These are phyloP conservation scores for Enteromius paludinosus DNA, from an alignment of 2,797 vertebrate species.

Conservation along the genomic window DNA sequence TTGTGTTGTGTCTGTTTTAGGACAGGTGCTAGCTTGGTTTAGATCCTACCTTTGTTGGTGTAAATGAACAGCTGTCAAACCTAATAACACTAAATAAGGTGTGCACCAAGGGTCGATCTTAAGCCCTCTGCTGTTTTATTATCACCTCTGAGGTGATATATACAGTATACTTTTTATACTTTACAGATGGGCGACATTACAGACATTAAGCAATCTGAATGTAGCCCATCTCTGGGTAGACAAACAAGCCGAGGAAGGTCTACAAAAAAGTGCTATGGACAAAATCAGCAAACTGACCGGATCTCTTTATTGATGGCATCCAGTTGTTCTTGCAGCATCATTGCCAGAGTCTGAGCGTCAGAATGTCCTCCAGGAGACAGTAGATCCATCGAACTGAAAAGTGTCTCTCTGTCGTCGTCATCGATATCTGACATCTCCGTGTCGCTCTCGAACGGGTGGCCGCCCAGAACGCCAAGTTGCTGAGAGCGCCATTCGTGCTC, in stretches of 20 bases:
- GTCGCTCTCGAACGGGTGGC: conserved; percentile 95
- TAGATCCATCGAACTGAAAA: conserved; percentile 98
- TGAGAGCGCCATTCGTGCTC: conserved; percentile 97
- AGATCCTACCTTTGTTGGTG: neutral
- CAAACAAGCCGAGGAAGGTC: neutral
- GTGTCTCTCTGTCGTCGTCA: conserved; percentile 94
- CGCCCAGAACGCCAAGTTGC: conserved; percentile 88
- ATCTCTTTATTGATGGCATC: conserved; percentile 99
- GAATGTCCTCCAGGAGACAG: conserved; percentile 96
- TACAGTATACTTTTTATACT: neutral
- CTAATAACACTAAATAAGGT: neutral
- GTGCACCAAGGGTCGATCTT: neutral
- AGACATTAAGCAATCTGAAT: conserved; percentile 5
- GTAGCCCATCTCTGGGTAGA: neutral
- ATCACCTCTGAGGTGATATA: neutral
- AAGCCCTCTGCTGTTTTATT: neutral
- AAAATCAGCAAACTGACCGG: conserved; percentile 75
- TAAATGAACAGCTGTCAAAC: neutral
- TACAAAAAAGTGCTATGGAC: neutral
- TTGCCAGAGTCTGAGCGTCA: conserved; percentile 95
- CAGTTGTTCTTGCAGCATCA: conserved; percentile 99
- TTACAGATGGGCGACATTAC: neutral
- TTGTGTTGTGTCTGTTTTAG: neutral
- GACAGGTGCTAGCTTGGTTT: neutral
- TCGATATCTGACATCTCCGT: conserved; percentile 99